phyloP scores from a whole-genome alignment of 2,888 invertebrate species.

The Noctua pronuba region DNA sequence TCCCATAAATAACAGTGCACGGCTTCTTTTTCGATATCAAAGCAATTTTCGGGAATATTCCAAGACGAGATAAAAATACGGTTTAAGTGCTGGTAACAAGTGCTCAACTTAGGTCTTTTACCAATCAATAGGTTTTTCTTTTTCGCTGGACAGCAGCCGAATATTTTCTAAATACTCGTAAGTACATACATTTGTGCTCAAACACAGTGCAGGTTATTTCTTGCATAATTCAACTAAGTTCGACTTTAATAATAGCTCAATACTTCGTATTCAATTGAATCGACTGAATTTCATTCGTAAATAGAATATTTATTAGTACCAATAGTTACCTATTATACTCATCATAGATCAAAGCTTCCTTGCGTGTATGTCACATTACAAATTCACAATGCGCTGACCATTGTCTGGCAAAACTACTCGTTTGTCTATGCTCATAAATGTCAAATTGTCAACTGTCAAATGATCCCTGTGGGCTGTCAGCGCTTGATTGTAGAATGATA shows the following conservation, averaged over 20 bases:
- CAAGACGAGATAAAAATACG: constrained; percentile 14
- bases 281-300: constrained; percentile 3
- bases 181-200: neutral
- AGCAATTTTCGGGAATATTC: constrained; percentile 9
- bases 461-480: constrained; percentile 36
- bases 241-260: neutral
- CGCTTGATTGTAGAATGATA: constrained; percentile 41
- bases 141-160: neutral
- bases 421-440: constrained; percentile 38
- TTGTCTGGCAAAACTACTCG: constrained; percentile 31
- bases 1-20: constrained; percentile 24
- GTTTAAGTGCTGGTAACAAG: neutral
- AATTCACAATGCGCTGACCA: constrained; percentile 26
- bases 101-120: constrained; percentile 1
- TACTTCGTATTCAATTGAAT: constrained; percentile 11
- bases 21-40: constrained; percentile 29
- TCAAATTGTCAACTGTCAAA: constrained; percentile 37
- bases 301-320: constrained; percentile 36
- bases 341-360: constrained; percentile 37
- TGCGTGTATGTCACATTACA: constrained; percentile 28
- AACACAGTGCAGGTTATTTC: neutral
- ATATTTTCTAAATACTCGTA: neutral
- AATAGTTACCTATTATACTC: constrained; percentile 13
- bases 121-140: neutral
- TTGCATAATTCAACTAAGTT: neutral